Evolutionary conservation across 2,888 invertebrate species (phyloP).

Genomic region (Liposcelis brunnea): DNA sequence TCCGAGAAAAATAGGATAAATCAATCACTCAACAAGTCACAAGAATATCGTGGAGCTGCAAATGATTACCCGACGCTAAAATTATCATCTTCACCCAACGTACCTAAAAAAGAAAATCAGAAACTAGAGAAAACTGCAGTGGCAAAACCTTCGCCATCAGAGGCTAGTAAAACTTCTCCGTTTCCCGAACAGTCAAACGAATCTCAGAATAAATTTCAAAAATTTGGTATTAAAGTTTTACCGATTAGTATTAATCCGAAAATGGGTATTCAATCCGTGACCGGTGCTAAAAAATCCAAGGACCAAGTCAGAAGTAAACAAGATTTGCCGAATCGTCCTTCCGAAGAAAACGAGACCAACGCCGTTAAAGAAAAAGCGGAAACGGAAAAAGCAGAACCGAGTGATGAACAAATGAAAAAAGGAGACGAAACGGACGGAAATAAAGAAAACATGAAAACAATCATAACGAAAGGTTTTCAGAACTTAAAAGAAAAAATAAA

Average conservation of each 20-base stretch:
- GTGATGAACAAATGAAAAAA: constrained; percentile 28
- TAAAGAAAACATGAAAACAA: constrained; percentile 18
- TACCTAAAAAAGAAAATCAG: constrained; percentile 21
- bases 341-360: constrained; percentile 31
- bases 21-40: neutral
- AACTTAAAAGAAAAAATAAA: constrained; percentile 31
- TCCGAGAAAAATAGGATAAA: neutral
- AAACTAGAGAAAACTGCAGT: constrained; percentile 17
- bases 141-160: constrained; percentile 12
- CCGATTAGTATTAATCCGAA: constrained; percentile 21
- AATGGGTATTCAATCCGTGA: no score
- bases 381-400: constrained; percentile 30
- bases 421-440: constrained; percentile 20
- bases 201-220: constrained; percentile 37
- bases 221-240: constrained; percentile 50
- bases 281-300: constrained; percentile 17
- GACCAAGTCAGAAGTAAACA: constrained; percentile 25
- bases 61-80: constrained; percentile 28
- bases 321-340: constrained; percentile 29
- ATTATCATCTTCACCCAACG: constrained; percentile 20
- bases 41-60: constrained; percentile 16
- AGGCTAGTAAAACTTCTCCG: constrained; percentile 10
- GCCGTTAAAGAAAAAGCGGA: constrained; percentile 33
- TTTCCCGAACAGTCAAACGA: constrained; percentile 32
- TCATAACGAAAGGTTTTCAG: constrained; percentile 20